Base-by-base conservation (phyloP, 2,113 vertebrate species). In the Scomber scombrus region DNA sequence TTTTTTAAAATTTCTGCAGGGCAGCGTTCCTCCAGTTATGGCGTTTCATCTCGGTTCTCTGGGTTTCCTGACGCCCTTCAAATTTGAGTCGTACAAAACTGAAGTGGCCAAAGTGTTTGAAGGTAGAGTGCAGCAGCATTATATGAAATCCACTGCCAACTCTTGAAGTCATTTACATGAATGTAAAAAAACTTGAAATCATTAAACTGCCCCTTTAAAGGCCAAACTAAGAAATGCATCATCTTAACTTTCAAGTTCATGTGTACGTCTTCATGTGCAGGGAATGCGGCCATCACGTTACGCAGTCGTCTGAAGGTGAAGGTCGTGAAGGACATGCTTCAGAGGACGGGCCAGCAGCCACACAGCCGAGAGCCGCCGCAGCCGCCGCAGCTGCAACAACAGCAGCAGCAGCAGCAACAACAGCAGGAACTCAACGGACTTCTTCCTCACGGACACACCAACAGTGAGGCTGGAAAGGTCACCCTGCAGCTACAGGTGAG, bases 41-140 rank as follows among this genome's bases (percentile, higher is more conserved):
- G 95, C 95, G 0, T 96, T 96, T 85, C 95, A 95, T 73, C 95
- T 96, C 0, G 95, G 95, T 4, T 96, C 95, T 5, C 86, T 96
- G 55, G 95, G 95, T 7, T 96, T 96, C 82, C 89, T 96, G 71
- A 96, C 95, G 0, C 95, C 95, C 5, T 96, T 96, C 85, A 96
- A 94, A 80, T 96, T 96, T 71, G 95, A 96, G 29, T 95, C 95
- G 0, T 96, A 94, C 82, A 95, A 92, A 77, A 94, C 91, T 0
- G 95, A 96, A 85, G 94, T 96, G 77, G 93, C 93, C 67, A 95
- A 95, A 91, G 95, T 96, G n/a, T 95, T 96, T 71, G 95, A 95
- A 94, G 95, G 95, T 95, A 86, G 16, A 57, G 12, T 50, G 5
- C 2, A 57, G 5, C 9, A 14, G n/a, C 10, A 9, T n/a, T 19